Conservation (phyloP, 1,140 invertebrate genomes). For the Bombus difficillimus region DNA sequence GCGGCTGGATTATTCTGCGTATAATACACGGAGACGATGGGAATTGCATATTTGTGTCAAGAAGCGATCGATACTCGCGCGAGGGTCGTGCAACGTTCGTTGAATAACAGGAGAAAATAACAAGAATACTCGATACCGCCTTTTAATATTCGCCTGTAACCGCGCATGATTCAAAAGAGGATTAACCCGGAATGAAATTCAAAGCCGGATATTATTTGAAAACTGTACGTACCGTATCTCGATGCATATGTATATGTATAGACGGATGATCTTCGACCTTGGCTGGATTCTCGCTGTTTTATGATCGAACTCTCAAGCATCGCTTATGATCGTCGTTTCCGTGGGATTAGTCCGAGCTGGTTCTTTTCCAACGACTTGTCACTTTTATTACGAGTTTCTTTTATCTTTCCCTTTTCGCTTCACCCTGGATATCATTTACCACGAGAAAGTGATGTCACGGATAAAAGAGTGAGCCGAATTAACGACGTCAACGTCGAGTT, state of each 20-base stretch:
- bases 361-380: neutral
- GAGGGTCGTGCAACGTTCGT: neutral
- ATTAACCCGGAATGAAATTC: neutral
- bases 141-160: neutral
- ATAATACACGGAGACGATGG: neutral
- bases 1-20: neutral
- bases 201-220: neutral
- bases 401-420: too few relatives aligned
- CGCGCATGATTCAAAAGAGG: neutral
- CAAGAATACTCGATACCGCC: neutral
- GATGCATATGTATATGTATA: neutral
- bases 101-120: conserved; percentile 5
- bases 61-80: conserved; percentile 9
- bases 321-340: neutral
- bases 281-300: neutral
- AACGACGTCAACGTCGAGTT: too few relatives aligned
- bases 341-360: neutral
- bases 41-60: conserved; percentile 29
- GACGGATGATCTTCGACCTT: neutral
- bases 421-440: too few relatives aligned
- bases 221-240: neutral
- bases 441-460: too few relatives aligned
- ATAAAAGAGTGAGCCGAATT: too few relatives aligned
- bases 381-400: too few relatives aligned
- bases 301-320: neutral